phyloP scores from a whole-genome alignment of 2,888 invertebrate genomes.

The Caenorhabditis drosophilae region DNA sequence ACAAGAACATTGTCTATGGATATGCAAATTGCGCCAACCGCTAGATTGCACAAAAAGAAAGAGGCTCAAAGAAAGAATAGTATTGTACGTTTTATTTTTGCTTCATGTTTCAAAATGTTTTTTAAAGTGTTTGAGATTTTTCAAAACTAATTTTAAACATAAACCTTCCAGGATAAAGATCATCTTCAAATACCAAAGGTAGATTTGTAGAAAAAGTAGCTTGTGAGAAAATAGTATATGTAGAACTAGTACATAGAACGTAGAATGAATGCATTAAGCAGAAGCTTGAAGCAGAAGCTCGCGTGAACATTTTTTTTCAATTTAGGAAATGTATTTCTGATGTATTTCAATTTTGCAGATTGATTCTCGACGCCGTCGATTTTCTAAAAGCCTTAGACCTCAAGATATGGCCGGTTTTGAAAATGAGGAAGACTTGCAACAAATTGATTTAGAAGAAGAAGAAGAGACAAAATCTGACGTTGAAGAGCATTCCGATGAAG shows the following conservation, averaged over 20 bases:
- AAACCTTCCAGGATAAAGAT: constrained; percentile 27
- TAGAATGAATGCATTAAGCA: neutral
- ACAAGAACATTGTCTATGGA: constrained; percentile 65
- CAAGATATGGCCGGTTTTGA: constrained; percentile 65
- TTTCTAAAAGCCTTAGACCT: constrained; percentile 62
- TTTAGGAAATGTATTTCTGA: neutral
- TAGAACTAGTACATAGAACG: neutral
- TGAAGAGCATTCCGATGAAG: constrained; percentile 75
- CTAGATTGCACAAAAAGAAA: constrained; percentile 38
- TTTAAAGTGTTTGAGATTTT: constrained; percentile 1
- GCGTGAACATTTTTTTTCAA: neutral
- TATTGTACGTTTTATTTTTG: constrained; percentile 23
- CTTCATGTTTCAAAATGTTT: too few relatives aligned
- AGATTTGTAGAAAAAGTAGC: constrained; percentile 35
- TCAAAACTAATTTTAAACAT: neutral
- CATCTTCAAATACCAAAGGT: constrained; percentile 36
- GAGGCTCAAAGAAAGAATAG: constrained; percentile 35
- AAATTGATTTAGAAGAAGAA: constrained; percentile 40
- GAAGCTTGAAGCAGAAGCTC: too few relatives aligned
- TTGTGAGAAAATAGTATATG: constrained; percentile 20
- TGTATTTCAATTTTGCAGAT: too few relatives aligned
- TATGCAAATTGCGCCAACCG: constrained; percentile 63
- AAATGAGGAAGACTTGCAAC: constrained; percentile 59
- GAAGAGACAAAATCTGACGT: constrained; percentile 41
- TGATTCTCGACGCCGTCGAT: constrained; percentile 52